Evolutionary conservation across 2,888 invertebrate genomes (phyloP).

Genomic region (Arrhopalites spinosus): DNA sequence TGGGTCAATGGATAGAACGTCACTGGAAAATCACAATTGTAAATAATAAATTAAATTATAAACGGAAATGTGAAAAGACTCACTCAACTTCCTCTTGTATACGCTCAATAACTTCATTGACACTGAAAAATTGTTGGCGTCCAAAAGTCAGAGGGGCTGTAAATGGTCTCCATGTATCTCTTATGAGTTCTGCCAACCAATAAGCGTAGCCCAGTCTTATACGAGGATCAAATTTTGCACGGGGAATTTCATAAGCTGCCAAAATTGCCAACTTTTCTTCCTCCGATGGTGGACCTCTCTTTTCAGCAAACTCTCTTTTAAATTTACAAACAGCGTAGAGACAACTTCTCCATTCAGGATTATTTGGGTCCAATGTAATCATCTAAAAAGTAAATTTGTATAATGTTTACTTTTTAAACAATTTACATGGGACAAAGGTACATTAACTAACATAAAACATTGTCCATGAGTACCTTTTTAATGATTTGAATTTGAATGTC

Average conservation of each 20-base stretch:
- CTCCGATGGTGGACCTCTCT: background rate
- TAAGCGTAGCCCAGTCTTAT: background rate
- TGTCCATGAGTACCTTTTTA: background rate
- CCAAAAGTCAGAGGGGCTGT: background rate
- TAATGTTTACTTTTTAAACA: background rate
- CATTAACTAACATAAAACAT: background rate
- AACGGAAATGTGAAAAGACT: background rate
- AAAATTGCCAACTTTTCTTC: background rate
- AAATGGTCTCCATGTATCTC: background rate
- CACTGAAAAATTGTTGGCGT: background rate
- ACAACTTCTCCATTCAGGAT: conserved; percentile 15
- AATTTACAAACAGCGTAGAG: background rate
- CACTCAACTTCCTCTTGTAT: conserved; percentile 6
- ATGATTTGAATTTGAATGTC: background rate
- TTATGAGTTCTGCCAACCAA: background rate
- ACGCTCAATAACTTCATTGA: background rate
- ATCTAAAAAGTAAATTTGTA: background rate
- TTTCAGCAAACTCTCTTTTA: background rate
- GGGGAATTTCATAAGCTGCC: background rate
- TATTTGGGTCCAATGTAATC: background rate
- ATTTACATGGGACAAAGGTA: background rate
- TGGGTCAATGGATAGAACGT: conserved; percentile 6
- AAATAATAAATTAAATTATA: background rate
- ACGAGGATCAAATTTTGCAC: background rate
- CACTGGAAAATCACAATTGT: background rate